These are phyloP conservation scores for Boulengeromyrus knoepffleri DNA, from an alignment of 2,113 vertebrate species.

Conservation along the genomic window DNA sequence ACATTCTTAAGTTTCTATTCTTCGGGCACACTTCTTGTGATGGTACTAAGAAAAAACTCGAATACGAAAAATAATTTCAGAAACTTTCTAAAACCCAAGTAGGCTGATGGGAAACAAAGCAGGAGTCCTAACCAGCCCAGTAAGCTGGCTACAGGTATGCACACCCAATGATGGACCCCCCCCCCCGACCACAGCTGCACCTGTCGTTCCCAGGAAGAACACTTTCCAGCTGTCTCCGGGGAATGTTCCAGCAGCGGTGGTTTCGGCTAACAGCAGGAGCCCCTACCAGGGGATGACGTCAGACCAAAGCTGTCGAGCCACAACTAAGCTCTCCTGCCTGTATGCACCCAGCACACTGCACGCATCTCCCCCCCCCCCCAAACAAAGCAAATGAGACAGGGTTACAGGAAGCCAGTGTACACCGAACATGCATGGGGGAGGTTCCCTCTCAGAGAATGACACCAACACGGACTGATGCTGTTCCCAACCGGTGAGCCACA, in stretches of 20 bases:
- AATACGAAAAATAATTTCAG: background rate
- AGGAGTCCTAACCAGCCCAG: background rate
- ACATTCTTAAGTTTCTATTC: background rate
- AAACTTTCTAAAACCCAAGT: background rate
- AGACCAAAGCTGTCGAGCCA: background rate
- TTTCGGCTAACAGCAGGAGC: background rate
- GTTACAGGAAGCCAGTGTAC: background rate
- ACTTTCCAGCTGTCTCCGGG: background rate
- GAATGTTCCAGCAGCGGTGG: background rate
- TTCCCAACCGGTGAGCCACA: background rate
- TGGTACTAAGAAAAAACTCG: background rate
- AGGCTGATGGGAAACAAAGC: background rate
- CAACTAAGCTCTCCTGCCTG: background rate
- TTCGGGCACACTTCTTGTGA: background rate
- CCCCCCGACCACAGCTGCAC: background rate
- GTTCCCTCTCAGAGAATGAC: background rate
- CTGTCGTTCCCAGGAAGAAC: background rate
- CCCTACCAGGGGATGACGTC: background rate
- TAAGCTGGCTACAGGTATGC: background rate
- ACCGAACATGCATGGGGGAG: background rate
- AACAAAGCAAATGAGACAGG: background rate
- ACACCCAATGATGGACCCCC: background rate
- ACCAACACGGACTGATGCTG: background rate
- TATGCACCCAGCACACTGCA: background rate
- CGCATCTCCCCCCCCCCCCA: background rate